Percentiles rank a stretch among this genome's conserved stretches.
These are phyloP conservation scores for Geophilus truncorum DNA, from an alignment of 2,888 invertebrate species.

Conservation along the genomic window DNA sequence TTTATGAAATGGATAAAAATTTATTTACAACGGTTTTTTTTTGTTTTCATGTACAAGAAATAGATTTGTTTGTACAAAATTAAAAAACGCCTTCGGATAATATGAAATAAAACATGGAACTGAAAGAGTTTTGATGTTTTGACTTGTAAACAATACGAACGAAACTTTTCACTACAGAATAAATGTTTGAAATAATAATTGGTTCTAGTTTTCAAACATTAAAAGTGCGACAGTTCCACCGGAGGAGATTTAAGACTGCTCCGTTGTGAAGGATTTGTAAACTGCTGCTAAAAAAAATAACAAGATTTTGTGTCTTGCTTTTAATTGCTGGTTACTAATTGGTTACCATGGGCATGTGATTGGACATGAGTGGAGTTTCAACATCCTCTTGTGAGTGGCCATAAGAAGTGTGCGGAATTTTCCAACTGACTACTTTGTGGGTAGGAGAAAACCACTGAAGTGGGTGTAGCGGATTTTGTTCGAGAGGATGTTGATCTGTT, in stretches of 20 bases:
- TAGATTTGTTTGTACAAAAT: constrained; percentile 22
- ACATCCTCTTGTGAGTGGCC: constrained; percentile 6
- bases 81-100: neutral
- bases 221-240: constrained; percentile 15
- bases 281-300: neutral
- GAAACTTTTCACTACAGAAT: too few species aligned
- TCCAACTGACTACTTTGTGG: constrained; percentile 13
- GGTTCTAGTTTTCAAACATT: neutral
- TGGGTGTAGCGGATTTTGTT: constrained; percentile 2
- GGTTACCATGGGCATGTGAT: neutral
- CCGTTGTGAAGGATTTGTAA: neutral
- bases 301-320: neutral
- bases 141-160: neutral
- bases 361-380: constrained; percentile 17
- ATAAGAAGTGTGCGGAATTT: constrained; percentile 18
- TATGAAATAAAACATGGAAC: neutral
- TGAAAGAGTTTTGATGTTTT: neutral
- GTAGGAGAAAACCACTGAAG: constrained; percentile 5
- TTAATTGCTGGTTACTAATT: neutral
- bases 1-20: constrained; percentile 7
- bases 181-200: neutral
- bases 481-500: neutral
- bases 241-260: neutral
- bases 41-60: neutral
- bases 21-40: constrained; percentile 9